Base-by-base conservation (phyloP, 2,888 invertebrate species). In the Elmis aenea region DNA sequence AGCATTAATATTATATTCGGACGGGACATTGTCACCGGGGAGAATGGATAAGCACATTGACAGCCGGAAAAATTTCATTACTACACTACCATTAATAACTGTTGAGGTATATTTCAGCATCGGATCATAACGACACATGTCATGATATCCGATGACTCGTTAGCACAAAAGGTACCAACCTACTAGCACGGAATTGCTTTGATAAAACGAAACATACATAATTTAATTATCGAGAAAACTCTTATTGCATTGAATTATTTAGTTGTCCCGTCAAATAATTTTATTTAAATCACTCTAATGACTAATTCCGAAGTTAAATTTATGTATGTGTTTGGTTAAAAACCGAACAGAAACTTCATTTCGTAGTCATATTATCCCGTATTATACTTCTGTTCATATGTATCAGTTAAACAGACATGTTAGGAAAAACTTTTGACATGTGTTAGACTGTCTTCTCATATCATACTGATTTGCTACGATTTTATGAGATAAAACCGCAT, bases 341-440 rank as follows among this genome's bases (percentile, higher is more conserved):
- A n/a, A n/a, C n/a, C n/a, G n/a, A n/a, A n/a, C n/a, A n/a, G n/a
- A n/a, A 50, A 45, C 48, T 51, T 50, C 49, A 51, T n/a, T n/a
- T n/a, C n/a, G 48, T 46, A 49, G 48, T 50, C 49, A 51, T 34
- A 37, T 46, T n/a, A n/a, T n/a, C n/a, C n/a, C n/a, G n/a, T n/a
- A n/a, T n/a, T n/a, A n/a, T n/a, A n/a, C n/a, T n/a, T n/a, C n/a
- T n/a, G n/a, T n/a, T n/a, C n/a, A n/a, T n/a, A n/a, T n/a, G n/a
- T n/a, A 41, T 42, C 45, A 36, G 48, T 48, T 42, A 37, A 42
- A 32, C 42, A 38, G 38, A 38, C 38, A 26, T 46, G 48, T 50
- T 46, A 51, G 51, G 49, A 51, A 51, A 51, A 51, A 51, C 49
- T 51, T 51, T 51, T 50, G 49, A 51, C 51, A 38, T 48, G 38